These are phyloP conservation scores for Solenopsis fugax DNA, from an alignment of 1,140 invertebrate species.

Conservation along the genomic window DNA sequence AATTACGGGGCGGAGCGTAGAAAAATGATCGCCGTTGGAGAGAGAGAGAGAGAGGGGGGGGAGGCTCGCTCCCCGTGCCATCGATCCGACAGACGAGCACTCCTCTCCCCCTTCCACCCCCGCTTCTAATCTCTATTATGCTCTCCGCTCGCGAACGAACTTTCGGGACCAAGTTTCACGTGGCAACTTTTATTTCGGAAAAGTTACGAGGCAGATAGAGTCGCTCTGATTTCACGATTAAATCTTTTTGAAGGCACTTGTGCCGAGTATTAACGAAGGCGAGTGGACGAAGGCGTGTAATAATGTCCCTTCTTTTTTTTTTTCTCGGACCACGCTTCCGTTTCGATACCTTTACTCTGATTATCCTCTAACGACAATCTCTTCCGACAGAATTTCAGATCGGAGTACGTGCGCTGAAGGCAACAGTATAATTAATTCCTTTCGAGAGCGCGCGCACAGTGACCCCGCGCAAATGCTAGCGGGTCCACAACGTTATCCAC, in stretches of 20 bases:
- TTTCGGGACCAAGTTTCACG: conserved; percentile 20
- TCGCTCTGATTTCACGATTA: conserved; percentile 58
- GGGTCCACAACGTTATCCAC: conserved; percentile 34
- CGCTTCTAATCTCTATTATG: conserved; percentile 52
- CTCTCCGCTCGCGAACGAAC: conserved; percentile 15
- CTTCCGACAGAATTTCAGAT: conserved; percentile 30
- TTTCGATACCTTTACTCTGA: neutral
- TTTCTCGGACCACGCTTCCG: neutral
- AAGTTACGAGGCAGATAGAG: conserved; percentile 38
- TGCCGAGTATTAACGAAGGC: conserved; percentile 15
- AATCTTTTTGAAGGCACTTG: neutral
- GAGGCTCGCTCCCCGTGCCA: conserved; percentile 53
- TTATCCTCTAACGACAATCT: conserved; percentile 18
- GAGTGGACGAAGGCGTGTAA: neutral
- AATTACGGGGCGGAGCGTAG: conserved; percentile 62
- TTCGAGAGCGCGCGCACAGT: neutral
- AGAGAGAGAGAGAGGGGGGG: neutral
- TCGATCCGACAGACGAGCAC: conserved; percentile 44
- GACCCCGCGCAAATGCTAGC: conserved; percentile 32
- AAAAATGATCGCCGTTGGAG: conserved; percentile 62
- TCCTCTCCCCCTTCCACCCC: neutral
- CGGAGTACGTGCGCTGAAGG: neutral
- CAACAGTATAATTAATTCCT: conserved; percentile 53
- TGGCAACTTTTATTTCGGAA: conserved; percentile 54
- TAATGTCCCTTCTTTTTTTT: neutral